Percentiles rank a stretch among this genome's conserved stretches.
Conservation (phyloP, 2,888 invertebrate genomes). For the Imbricaverruca yamaguchii region DNA sequence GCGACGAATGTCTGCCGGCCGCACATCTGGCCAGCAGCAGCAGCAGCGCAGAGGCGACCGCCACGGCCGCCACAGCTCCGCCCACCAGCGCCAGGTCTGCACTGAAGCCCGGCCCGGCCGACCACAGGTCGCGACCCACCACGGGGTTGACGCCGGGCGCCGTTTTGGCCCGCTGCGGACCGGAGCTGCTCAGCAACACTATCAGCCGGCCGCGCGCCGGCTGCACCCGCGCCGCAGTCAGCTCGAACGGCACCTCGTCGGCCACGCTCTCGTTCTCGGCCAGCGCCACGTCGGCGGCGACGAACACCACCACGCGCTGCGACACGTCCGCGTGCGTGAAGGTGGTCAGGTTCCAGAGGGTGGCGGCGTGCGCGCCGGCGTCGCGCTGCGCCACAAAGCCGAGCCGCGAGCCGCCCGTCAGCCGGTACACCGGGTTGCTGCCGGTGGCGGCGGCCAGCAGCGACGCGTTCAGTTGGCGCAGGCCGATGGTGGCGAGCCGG, state of each 20-base stretch:
- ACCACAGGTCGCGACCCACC: conserved; percentile 24
- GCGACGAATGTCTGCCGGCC: conserved; percentile 26
- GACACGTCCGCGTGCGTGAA: conserved; percentile 23
- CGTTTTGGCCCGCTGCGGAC: conserved; percentile 16
- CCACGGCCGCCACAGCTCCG: conserved; percentile 51
- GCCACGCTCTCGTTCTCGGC: conserved; percentile 50
- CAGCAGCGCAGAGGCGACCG: conserved; percentile 48
- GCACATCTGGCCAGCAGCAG: conserved; percentile 49
- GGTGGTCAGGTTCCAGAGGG: not conserved
- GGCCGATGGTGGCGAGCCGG: conserved; percentile 46
- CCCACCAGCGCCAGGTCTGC: conserved; percentile 57
- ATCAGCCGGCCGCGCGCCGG: conserved; percentile 71
- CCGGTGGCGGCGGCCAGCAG: conserved; percentile 72
- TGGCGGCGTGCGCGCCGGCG: not conserved
- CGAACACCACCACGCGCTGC: conserved; percentile 65
- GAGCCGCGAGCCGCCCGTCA: conserved; percentile 64
- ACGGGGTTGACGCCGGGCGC: conserved; percentile 28
- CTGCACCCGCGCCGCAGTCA: conserved; percentile 72
- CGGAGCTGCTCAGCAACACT: conserved; percentile 37
- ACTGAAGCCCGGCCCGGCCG: conserved; percentile 44
- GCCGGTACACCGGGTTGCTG: conserved; percentile 75
- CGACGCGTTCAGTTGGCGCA: conserved; percentile 66
- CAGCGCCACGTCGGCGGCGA: conserved; percentile 43
- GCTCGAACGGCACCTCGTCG: conserved; percentile 67
- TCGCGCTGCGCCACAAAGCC: conserved; percentile 57